Percentiles rank a stretch among this genome's conserved stretches.
Evolutionary conservation across 2,797 vertebrate genomes (phyloP).

Genomic region (Micromesistius poutassou): DNA sequence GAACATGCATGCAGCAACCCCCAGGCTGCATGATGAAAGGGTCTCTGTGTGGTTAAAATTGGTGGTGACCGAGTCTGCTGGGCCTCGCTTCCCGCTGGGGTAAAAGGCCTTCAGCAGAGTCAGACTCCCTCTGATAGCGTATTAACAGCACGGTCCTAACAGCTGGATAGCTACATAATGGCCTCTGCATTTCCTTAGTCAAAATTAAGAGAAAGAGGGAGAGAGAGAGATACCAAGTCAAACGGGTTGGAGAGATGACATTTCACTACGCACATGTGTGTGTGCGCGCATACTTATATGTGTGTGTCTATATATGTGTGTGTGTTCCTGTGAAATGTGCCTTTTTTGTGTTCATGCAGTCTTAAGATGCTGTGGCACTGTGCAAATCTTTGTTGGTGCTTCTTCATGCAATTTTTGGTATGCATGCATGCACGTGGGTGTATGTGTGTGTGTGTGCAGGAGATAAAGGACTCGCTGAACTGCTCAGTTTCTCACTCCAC

Average conservation of each 20-base stretch:
- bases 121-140: conserved; percentile 49
- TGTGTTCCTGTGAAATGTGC: neutral
- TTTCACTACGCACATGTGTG: conserved; percentile 24
- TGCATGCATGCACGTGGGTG: neutral
- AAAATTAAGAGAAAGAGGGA: neutral
- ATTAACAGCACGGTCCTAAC: conserved; percentile 54
- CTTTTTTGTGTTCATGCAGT: neutral
- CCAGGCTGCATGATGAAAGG: conserved; percentile 3
- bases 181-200: conserved; percentile 49
- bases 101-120: conserved; percentile 37
- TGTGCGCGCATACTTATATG: neutral
- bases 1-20: neutral
- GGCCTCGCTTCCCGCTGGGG: conserved; percentile 29
- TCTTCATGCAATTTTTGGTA: neutral
- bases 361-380: neutral
- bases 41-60: conserved; percentile 4
- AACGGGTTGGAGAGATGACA: conserved; percentile 39
- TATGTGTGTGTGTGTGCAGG: neutral
- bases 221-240: neutral
- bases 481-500: conserved; percentile 2
- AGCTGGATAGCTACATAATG: conserved; percentile 66
- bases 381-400: too few relatives aligned
- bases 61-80: conserved; percentile 16
- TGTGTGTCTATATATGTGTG: conserved; percentile 16
- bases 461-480: neutral